Evolutionary conservation across 2,113 vertebrate genomes (phyloP).

Genomic region (Xenopus laevis): DNA sequence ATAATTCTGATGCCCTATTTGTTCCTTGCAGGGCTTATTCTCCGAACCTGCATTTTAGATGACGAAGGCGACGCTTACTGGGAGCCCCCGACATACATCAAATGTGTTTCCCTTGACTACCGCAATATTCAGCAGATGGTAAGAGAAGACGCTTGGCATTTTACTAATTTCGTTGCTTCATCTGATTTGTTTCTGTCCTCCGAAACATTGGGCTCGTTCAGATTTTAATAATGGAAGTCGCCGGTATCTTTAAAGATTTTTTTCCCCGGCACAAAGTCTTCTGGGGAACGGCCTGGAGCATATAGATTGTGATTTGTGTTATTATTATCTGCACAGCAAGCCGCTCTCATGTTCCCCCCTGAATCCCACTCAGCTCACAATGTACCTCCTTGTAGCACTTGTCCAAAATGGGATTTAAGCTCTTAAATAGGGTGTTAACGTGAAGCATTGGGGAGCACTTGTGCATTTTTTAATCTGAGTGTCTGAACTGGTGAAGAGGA

Average conservation of each 20-base stretch:
- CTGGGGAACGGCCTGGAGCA: no score
- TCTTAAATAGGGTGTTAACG: neutral
- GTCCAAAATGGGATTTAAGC: slow-evolving; percentile 1
- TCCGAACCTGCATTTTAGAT: slow-evolving; percentile 83
- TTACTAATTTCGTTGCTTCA: slow-evolving; percentile 12
- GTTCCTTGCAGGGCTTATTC: slow-evolving; percentile 76
- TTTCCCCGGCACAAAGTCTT: neutral
- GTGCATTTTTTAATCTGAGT: neutral
- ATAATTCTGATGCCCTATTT: neutral
- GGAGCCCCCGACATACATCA: slow-evolving; percentile 93
- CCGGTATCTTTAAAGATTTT: neutral
- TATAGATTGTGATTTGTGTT: no score
- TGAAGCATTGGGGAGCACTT: neutral
- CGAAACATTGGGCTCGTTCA: no score
- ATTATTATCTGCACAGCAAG: no score
- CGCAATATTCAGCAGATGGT: slow-evolving; percentile 94
- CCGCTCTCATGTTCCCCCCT: neutral
- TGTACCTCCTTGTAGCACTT: neutral
- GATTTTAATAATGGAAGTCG: no score
- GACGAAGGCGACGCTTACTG: slow-evolving; percentile 89
- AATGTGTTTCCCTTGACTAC: slow-evolving; percentile 95
- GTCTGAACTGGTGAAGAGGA: neutral
- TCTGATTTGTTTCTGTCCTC: slow-evolving; percentile 11
- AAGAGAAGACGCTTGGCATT: slow-evolving; percentile 53
- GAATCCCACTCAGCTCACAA: slow-evolving; percentile 1